A percentile compares a stretch with the other conserved stretches of the same genome.
phyloP scores from a whole-genome alignment of 2,113 vertebrate species.

The Cyprinodon tularosa region DNA sequence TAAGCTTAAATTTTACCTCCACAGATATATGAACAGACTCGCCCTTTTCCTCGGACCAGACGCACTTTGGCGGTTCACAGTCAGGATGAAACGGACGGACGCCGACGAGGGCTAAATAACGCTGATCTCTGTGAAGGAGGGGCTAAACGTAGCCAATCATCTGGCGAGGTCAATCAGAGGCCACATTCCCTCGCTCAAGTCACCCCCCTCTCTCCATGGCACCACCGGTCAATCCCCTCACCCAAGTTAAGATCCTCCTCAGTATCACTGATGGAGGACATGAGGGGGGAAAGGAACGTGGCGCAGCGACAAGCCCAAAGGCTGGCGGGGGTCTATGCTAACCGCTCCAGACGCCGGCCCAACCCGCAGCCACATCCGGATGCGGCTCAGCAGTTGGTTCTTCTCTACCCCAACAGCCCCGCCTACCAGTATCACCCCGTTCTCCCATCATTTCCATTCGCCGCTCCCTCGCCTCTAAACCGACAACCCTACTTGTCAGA shows the following conservation, averaged over 20 bases:
- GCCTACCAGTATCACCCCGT: slow-evolving; percentile 81
- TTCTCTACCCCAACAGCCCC: slow-evolving; percentile 75
- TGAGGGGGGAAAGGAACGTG: slow-evolving; percentile 53
- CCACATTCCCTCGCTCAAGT: slow-evolving; percentile 71
- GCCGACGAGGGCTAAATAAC: slow-evolving; percentile 33
- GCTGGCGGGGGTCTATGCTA: slow-evolving; percentile 65
- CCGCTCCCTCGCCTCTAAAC: slow-evolving; percentile 33
- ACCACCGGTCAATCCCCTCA: slow-evolving; percentile 49
- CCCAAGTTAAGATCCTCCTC: slow-evolving; percentile 81
- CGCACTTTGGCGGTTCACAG: slow-evolving; percentile 42
- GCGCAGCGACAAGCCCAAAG: slow-evolving; percentile 59
- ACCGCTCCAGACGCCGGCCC: slow-evolving; percentile 63
- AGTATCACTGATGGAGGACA: slow-evolving; percentile 74
- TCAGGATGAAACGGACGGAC: slow-evolving; percentile 37
- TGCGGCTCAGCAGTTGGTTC: slow-evolving; percentile 77
- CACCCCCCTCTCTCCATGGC: slow-evolving; percentile 51
- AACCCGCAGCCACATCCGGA: slow-evolving; percentile 69
- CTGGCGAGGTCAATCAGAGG: slow-evolving; percentile 74
- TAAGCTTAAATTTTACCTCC: neutral
- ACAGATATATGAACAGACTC: slow-evolving; percentile 43
- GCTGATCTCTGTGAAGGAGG: slow-evolving; percentile 25
- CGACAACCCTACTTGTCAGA: slow-evolving; percentile 73
- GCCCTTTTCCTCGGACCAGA: slow-evolving; percentile 30
- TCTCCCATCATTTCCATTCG: slow-evolving; percentile 78
- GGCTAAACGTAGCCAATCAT: slow-evolving; percentile 77